Evolutionary conservation across 1,140 invertebrate genomes (phyloP).

Genomic region (Bactericera cockerelli): DNA sequence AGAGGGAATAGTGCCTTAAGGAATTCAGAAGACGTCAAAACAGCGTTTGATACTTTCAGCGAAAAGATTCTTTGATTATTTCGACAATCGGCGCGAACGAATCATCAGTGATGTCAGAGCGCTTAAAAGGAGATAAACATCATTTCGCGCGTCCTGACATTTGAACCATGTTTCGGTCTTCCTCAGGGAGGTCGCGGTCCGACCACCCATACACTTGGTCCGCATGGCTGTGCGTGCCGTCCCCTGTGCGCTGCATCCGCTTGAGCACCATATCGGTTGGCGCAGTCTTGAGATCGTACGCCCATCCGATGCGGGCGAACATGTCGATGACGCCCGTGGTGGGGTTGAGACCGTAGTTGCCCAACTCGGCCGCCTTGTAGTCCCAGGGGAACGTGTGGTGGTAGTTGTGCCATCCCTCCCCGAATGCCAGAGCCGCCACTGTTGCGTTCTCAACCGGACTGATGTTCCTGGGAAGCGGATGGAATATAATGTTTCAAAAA

Average conservation of each 20-base stretch:
- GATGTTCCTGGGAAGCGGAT: conserved; percentile 35
- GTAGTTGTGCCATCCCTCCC: conserved; percentile 81
- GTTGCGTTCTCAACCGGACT: conserved; percentile 38
- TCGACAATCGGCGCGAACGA: too few species aligned
- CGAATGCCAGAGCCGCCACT: conserved; percentile 27
- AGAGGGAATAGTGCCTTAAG: too few species aligned
- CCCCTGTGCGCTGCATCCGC: conserved; percentile 41
- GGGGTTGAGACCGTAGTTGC: conserved; percentile 33
- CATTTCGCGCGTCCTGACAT: too few species aligned
- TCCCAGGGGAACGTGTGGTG: conserved; percentile 85
- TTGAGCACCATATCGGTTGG: conserved; percentile 36
- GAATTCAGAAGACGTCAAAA: too few species aligned
- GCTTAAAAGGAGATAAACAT: too few species aligned
- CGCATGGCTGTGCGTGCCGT: conserved; percentile 37
- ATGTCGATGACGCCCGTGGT: conserved; percentile 35
- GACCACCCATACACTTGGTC: conserved; percentile 45
- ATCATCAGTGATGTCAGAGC: too few species aligned
- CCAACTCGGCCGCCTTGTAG: conserved; percentile 48
- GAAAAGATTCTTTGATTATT: too few species aligned
- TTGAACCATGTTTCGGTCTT: too few species aligned
- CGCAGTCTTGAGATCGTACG: conserved; percentile 42
- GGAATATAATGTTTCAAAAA: too few species aligned
- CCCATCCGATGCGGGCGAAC: conserved; percentile 41
- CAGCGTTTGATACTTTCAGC: too few species aligned
- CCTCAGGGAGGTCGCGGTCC: conserved; percentile 51